Evolutionary conservation across 1,140 invertebrate genomes (phyloP).

Genomic region (Lordiphosa stackelbergi): DNA sequence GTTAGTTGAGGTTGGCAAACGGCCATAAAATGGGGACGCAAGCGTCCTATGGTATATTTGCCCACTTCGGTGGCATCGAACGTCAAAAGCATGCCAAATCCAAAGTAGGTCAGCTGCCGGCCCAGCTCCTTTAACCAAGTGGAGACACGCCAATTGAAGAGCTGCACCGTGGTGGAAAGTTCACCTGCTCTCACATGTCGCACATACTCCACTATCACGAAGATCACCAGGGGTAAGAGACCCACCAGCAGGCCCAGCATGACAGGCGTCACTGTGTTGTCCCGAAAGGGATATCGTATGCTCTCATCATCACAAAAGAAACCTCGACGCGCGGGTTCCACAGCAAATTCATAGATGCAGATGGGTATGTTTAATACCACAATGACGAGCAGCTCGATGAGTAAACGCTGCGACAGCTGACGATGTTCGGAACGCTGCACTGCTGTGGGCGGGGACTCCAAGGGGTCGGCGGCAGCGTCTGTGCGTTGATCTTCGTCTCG

Average conservation of each 20-base stretch:
- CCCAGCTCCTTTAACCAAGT: slow-evolving; percentile 84
- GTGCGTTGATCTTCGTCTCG: slow-evolving; percentile 40
- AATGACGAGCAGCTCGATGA: slow-evolving; percentile 56
- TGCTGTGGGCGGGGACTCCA: neutral
- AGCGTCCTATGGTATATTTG: slow-evolving; percentile 94
- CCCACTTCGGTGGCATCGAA: slow-evolving; percentile 92
- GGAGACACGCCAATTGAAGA: slow-evolving; percentile 77
- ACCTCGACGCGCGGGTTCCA: slow-evolving; percentile 89
- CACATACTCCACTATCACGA: slow-evolving; percentile 58
- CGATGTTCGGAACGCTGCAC: slow-evolving; percentile 25
- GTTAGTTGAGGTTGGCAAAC: slow-evolving; percentile 82
- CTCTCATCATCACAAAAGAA: slow-evolving; percentile 98
- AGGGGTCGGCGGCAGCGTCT: neutral
- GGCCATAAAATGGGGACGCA: slow-evolving; percentile 93
- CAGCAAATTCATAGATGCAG: slow-evolving; percentile 84
- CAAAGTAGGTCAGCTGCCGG: slow-evolving; percentile 85
- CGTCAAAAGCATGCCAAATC: slow-evolving; percentile 88
- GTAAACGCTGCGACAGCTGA: slow-evolving; percentile 26
- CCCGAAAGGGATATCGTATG: slow-evolving; percentile 88
- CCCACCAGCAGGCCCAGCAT: slow-evolving; percentile 87
- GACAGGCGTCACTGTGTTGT: slow-evolving; percentile 87
- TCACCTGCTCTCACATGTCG: slow-evolving; percentile 32
- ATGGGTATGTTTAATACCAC: slow-evolving; percentile 79
- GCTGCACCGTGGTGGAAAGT: slow-evolving; percentile 24
- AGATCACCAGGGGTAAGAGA: slow-evolving; percentile 77